Base-by-base conservation (phyloP, 1,140 invertebrate genomes). In the Dreissena polymorpha region DNA sequence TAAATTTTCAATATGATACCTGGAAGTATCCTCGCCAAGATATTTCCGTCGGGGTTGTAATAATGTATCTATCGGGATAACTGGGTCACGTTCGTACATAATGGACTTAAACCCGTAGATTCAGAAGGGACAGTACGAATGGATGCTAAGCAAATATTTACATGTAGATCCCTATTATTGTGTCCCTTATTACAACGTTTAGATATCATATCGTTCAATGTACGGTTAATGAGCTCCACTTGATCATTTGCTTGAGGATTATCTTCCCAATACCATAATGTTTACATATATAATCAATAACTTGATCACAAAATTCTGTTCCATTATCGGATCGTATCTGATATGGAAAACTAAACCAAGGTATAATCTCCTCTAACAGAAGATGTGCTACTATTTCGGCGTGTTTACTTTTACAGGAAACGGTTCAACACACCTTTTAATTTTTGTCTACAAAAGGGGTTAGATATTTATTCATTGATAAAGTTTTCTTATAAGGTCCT, bases 301-400 rank as follows among this genome's bases (percentile, higher is more conserved):
- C n/a, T n/a, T n/a, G n/a, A n/a, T n/a, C n/a, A n/a, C n/a, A n/a
- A n/a, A n/a, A n/a, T n/a, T n/a, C n/a, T n/a, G n/a, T n/a, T n/a
- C n/a, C n/a, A n/a, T n/a, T n/a, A n/a, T n/a, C n/a, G n/a, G n/a
- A n/a, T n/a, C n/a, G n/a, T n/a, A n/a, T n/a, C n/a, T n/a, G n/a
- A n/a, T n/a, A 6, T n/a, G 18, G 1, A 29, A 5, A 8, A 0
- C 25, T 18, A 21, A 13, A 49, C 49, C 73, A 63, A 2, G 73
- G 55, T 8, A 63, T 63, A 21, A 75, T 64, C 39, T 75, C 73
- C 29, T 75, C 60, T 23, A 75, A 18, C 6, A 75, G 14, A 5
- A 75, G 16, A 10, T 63, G 23, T 5, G 73, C 73, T 7, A 75
- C 57, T 27, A 21, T 49, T 64, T 63, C 27, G 8, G 73, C 73